Conservation (phyloP, 1,140 invertebrate species). For the Temnothorax nylanderi region DNA sequence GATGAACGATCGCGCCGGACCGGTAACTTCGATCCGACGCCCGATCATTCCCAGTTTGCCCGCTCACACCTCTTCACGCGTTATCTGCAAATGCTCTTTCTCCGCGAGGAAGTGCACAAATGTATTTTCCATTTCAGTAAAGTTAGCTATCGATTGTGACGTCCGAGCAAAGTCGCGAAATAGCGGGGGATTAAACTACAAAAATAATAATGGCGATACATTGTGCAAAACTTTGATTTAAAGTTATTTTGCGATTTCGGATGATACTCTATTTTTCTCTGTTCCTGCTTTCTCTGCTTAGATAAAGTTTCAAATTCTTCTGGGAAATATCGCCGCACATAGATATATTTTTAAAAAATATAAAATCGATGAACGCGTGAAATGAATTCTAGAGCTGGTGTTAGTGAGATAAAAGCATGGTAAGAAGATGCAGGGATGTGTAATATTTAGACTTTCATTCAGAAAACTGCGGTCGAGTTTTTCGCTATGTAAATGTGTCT, state of each 20-base stretch:
- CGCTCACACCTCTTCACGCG: slow-evolving; percentile 11
- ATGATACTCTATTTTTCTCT: background rate
- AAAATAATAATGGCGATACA: background rate
- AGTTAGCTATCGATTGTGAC: background rate
- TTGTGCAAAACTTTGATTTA: background rate
- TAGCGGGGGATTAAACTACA: background rate
- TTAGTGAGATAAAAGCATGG: background rate
- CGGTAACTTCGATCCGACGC: slow-evolving; percentile 54
- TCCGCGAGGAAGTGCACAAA: background rate
- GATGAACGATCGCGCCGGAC: slow-evolving; percentile 65
- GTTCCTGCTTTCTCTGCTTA: background rate
- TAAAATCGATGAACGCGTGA: background rate
- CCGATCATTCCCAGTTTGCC: slow-evolving; percentile 46
- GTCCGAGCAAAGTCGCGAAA: background rate
- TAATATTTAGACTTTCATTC: background rate
- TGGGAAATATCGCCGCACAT: background rate
- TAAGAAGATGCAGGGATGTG: background rate
- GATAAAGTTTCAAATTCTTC: slow-evolving; percentile 13
- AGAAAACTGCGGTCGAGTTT: slow-evolving; percentile 2
- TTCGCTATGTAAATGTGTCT: slow-evolving; percentile 1
- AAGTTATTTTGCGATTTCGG: background rate
- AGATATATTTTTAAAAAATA: background rate
- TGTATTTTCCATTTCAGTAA: slow-evolving; percentile 18
- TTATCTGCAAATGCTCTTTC: slow-evolving; percentile 40
- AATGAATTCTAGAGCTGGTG: background rate